Evolutionary conservation across 1,140 invertebrate species (phyloP).

Genomic region (Heliconius congener): DNA sequence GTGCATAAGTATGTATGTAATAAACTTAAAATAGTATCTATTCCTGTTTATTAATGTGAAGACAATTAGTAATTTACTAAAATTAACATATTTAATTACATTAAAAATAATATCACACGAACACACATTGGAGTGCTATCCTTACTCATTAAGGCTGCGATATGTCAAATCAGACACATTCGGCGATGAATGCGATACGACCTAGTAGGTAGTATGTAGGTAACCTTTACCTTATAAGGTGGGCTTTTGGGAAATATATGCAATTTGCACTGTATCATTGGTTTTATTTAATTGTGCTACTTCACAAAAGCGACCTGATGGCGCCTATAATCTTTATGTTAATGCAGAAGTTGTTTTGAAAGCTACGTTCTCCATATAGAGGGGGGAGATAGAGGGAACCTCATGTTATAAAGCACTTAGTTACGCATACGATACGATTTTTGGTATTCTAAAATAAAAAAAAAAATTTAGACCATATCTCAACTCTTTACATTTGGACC

Average conservation of each 20-base stretch:
- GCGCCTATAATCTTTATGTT: no score
- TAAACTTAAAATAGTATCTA: background rate
- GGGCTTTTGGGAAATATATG: background rate
- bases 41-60: background rate
- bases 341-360: no score
- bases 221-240: constrained; percentile 21
- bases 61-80: background rate
- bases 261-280: background rate
- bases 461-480: no score
- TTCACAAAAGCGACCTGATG: background rate
- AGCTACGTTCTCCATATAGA: no score
- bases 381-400: no score
- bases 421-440: no score
- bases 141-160: constrained; percentile 19
- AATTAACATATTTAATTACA: background rate
- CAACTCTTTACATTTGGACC: no score
- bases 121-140: background rate
- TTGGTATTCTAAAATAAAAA: no score
- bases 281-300: background rate
- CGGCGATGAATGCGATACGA: constrained; percentile 19
- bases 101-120: background rate
- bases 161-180: constrained; percentile 22
- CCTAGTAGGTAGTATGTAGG: background rate
- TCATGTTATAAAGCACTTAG: no score
- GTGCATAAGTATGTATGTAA: background rate